Evolutionary conservation across 2,888 invertebrate species (phyloP).

Genomic region (Drosophila diplacantha): DNA sequence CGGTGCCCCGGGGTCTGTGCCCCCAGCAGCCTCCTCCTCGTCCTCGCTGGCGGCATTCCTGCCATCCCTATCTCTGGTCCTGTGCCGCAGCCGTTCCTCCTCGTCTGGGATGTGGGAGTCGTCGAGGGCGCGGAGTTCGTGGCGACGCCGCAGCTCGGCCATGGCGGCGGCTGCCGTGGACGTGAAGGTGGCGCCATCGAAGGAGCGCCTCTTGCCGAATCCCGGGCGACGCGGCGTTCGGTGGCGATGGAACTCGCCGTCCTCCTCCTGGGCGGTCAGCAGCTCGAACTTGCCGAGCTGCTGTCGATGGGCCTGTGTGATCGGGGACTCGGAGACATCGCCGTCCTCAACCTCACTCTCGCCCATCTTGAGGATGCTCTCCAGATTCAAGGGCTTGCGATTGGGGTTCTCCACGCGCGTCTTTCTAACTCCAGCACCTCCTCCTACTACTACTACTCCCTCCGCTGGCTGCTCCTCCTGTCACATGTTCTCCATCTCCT

Average conservation of each 20-base stretch:
- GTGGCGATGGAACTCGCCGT: slow-evolving; percentile 10
- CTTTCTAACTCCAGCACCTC: neutral
- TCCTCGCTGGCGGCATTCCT: no score
- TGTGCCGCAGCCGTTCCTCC: slow-evolving; percentile 14
- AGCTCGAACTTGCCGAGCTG: slow-evolving; percentile 69
- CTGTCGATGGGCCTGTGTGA: slow-evolving; percentile 19
- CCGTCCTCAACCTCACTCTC: slow-evolving; percentile 78
- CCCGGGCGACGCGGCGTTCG: slow-evolving; percentile 44
- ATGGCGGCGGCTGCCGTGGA: slow-evolving; percentile 30
- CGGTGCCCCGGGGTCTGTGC: neutral
- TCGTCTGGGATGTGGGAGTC: slow-evolving; percentile 19
- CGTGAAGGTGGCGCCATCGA: slow-evolving; percentile 46
- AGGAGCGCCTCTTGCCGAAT: slow-evolving; percentile 60
- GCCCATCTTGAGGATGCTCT: slow-evolving; percentile 77
- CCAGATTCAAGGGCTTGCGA: slow-evolving; percentile 75
- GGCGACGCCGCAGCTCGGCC: slow-evolving; percentile 36
- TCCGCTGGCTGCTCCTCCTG: slow-evolving; percentile 31
- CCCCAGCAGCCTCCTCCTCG: slow-evolving; percentile 1
- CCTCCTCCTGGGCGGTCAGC: slow-evolving; percentile 43
- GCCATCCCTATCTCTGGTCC: slow-evolving; percentile 5
- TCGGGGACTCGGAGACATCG: slow-evolving; percentile 60
- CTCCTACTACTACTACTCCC: neutral
- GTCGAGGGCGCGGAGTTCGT: slow-evolving; percentile 23
- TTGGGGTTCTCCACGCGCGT: slow-evolving; percentile 42
- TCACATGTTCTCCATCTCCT: neutral